These are phyloP conservation scores for Polydrusus tereticollis DNA, from an alignment of 2,888 invertebrate species.

Conservation along the genomic window DNA sequence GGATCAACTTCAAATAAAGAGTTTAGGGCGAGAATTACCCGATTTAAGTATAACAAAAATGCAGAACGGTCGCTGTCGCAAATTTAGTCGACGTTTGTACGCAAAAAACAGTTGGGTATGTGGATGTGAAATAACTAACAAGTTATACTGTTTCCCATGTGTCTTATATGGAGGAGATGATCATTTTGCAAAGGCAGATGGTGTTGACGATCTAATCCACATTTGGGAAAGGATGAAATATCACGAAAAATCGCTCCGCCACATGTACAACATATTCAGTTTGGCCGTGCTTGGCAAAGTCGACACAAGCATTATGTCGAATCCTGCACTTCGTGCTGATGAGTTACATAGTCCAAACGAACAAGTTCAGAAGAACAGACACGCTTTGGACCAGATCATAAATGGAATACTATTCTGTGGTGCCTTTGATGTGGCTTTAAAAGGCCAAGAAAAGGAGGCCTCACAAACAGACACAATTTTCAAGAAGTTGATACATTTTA, in stretches of 20 bases:
- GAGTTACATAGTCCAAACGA: constrained; percentile 33
- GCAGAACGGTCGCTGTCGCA: constrained; percentile 12
- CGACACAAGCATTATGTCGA: constrained; percentile 28
- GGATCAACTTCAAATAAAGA: constrained; percentile 42
- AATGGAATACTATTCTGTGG: constrained; percentile 36
- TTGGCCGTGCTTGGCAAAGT: constrained; percentile 33
- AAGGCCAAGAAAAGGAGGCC: constrained; percentile 53
- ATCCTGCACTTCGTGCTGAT: constrained; percentile 29
- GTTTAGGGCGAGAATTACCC: constrained; percentile 38
- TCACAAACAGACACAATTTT: constrained; percentile 35
- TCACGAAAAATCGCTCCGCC: constrained; percentile 39
- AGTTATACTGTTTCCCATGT: constrained; percentile 48
- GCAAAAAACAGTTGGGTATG: constrained; percentile 44
- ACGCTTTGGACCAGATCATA: constrained; percentile 37
- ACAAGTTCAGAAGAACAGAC: constrained; percentile 39
- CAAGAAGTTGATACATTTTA: constrained; percentile 57
- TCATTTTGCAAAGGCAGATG: constrained; percentile 35
- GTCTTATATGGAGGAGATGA: constrained; percentile 47
- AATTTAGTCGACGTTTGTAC: constrained; percentile 42
- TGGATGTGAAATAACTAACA: constrained; percentile 41
- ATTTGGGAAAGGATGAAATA: constrained; percentile 42
- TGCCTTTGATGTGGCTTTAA: constrained; percentile 44
- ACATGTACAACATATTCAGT: constrained; percentile 42
- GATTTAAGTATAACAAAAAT: constrained; percentile 35
- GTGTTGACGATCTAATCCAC: constrained; percentile 43